A percentile compares a stretch with the other conserved stretches of the same genome.
phyloP scores from a whole-genome alignment of 2,113 vertebrate species.

The Rhea americana region DNA sequence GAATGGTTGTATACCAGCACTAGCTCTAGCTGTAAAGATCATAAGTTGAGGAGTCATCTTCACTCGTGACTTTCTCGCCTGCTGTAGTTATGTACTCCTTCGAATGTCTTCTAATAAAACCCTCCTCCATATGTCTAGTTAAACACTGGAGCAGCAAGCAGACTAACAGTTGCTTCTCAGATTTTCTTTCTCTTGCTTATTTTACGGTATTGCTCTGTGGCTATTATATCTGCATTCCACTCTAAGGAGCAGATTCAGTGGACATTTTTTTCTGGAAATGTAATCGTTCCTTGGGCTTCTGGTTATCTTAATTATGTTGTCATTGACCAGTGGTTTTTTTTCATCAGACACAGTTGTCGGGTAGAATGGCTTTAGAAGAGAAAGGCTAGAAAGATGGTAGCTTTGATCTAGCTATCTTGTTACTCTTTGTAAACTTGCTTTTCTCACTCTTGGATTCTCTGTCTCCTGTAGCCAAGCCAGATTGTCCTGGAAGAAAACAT shows the following conservation, averaged over 20 bases:
- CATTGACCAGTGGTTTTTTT: background rate
- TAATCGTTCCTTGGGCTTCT: background rate
- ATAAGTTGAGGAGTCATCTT: background rate
- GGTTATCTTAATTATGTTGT: background rate
- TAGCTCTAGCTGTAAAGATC: background rate
- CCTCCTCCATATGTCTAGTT: background rate
- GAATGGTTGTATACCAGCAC: background rate
- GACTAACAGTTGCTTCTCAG: background rate
- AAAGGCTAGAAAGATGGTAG: background rate
- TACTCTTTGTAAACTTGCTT: background rate
- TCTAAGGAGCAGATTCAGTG: background rate
- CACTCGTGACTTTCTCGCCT: background rate
- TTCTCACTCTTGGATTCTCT: conserved; percentile 54
- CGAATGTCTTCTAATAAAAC: background rate
- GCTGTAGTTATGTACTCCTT: background rate
- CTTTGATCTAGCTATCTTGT: background rate
- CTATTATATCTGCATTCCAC: background rate
- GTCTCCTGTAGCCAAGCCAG: conserved; percentile 87
- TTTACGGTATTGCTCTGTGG: background rate
- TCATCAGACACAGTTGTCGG: background rate
- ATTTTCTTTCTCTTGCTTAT: background rate
- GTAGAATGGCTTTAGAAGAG: background rate
- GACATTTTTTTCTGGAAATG: background rate
- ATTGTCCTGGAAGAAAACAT: conserved; percentile 94
- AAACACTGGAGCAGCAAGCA: background rate